phyloP scores from a whole-genome alignment of 2,113 vertebrate species.

The Pyrgilauda ruficollis region DNA sequence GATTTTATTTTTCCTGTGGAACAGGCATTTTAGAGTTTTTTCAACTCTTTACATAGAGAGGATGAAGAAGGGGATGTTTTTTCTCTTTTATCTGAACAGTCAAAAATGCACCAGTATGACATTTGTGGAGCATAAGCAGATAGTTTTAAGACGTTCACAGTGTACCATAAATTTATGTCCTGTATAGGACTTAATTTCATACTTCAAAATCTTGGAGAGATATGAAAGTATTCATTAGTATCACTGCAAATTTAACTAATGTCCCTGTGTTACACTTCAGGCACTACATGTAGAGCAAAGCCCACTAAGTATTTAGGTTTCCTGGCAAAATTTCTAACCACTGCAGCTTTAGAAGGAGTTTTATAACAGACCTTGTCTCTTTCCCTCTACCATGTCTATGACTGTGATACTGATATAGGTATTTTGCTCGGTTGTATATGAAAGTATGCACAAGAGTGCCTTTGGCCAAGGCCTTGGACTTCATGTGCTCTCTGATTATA shows the following conservation, averaged over 20 bases:
- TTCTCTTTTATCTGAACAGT: neutral
- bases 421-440: neutral
- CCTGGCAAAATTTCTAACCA: neutral
- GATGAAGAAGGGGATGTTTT: neutral
- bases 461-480: neutral
- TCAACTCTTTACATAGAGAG: neutral
- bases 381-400: neutral
- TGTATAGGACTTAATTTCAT: neutral
- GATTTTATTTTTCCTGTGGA: conserved; percentile 53
- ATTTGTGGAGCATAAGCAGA: neutral
- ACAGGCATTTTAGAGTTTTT: neutral
- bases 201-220: neutral
- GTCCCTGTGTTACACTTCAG: neutral
- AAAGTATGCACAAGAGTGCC: neutral
- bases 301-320: neutral
- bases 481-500: neutral
- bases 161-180: neutral
- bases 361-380: neutral
- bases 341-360: neutral
- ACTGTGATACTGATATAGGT: neutral
- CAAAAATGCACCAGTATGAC: neutral
- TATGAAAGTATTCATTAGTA: neutral
- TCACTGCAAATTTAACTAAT: neutral
- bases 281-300: neutral
- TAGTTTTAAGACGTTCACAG: neutral